phyloP scores from a whole-genome alignment of 1,140 invertebrate species.

The Macrosteles quadrilineatus region DNA sequence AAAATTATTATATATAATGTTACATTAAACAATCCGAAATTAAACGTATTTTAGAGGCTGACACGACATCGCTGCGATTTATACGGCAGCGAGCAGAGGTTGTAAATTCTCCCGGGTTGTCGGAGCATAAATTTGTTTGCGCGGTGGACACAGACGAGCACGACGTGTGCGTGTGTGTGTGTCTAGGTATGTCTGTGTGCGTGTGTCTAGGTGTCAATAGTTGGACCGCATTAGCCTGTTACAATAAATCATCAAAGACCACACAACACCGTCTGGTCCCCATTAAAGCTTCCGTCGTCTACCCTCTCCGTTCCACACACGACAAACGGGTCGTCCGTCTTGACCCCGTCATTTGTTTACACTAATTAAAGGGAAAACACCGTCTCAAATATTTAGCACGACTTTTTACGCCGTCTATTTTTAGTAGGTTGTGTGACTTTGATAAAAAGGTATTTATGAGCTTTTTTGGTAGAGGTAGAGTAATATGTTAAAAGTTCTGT shows the following conservation, averaged over 20 bases:
- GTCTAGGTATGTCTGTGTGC: too few relatives aligned
- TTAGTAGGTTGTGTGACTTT: too few relatives aligned
- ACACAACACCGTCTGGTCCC: constrained; percentile 13
- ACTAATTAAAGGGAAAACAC: constrained; percentile 20
- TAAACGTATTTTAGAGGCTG: too few relatives aligned
- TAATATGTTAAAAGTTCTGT: too few relatives aligned
- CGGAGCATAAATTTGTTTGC: constrained; percentile 12
- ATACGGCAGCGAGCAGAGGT: not conserved
- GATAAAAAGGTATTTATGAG: too few relatives aligned
- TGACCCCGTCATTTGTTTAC: constrained; percentile 20
- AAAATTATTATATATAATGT: too few relatives aligned
- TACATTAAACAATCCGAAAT: too few relatives aligned
- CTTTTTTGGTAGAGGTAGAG: too few relatives aligned
- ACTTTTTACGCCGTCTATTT: too few relatives aligned
- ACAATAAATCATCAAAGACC: constrained; percentile 21
- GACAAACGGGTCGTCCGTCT: too few relatives aligned
- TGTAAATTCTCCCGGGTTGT: not conserved
- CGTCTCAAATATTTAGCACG: not conserved
- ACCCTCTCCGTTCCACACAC: not conserved
- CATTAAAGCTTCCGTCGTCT: constrained; percentile 20
- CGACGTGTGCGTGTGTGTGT: not conserved
- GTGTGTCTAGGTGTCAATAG: constrained; percentile 13
- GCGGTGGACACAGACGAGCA: not conserved
- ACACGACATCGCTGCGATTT: too few relatives aligned
- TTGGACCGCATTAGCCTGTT: not conserved